Evolutionary conservation across 2,797 vertebrate genomes (phyloP).

Genomic region (Falco cherrug): DNA sequence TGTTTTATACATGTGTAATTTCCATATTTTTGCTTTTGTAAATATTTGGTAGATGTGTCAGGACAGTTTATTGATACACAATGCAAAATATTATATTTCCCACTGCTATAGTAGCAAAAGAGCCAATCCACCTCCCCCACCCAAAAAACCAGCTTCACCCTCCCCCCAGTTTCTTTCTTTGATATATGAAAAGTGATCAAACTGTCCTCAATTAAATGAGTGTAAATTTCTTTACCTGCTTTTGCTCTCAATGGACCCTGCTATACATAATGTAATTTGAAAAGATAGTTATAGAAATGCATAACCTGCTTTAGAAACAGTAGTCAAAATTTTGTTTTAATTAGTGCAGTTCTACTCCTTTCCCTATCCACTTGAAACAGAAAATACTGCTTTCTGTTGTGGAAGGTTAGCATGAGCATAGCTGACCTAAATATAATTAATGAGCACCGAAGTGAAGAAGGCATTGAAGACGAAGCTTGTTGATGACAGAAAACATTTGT

Average conservation of each 20-base stretch:
- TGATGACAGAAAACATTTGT: slow-evolving; percentile 18
- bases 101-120: neutral
- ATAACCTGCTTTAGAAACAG: neutral
- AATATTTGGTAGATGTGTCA: neutral
- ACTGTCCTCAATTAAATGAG: neutral
- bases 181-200: neutral
- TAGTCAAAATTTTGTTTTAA: slow-evolving; percentile 18
- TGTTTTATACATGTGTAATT: neutral
- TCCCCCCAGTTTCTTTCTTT: accelerated
- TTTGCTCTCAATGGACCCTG: neutral
- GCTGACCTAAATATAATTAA: slow-evolving; percentile 58
- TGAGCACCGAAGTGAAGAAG: neutral
- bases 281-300: neutral
- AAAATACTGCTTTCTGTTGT: neutral
- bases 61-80: neutral
- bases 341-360: neutral
- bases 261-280: neutral
- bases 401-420: slow-evolving; percentile 1
- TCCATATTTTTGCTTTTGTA: neutral
- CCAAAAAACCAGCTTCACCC: neutral
- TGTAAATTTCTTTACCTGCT: neutral
- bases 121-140: accelerated
- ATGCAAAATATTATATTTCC: neutral
- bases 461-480: neutral
- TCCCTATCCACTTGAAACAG: neutral